Evolutionary conservation across 2,797 vertebrate species (phyloP).

Genomic region (Notamacropus eugenii): DNA sequence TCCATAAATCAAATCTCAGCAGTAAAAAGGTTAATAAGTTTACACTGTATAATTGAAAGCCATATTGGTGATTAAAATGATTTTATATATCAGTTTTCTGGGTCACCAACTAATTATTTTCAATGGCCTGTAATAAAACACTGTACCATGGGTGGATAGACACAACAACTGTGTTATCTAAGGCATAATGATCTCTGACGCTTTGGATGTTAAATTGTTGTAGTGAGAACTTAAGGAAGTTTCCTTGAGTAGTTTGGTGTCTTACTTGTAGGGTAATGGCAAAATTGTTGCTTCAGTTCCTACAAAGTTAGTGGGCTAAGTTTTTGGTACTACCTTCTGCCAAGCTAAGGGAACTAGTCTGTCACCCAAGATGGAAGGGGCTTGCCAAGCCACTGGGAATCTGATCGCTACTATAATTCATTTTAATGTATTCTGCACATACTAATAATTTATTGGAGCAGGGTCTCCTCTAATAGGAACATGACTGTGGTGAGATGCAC

Average conservation of each 20-base stretch:
- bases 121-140: slow-evolving; percentile 85
- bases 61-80: slow-evolving; percentile 88
- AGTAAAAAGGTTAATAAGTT: slow-evolving; percentile 90
- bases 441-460: slow-evolving; percentile 80
- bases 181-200: slow-evolving; percentile 67
- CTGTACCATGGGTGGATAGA: slow-evolving; percentile 74
- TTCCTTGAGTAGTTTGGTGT: slow-evolving; percentile 58
- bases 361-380: slow-evolving; percentile 78
- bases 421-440: slow-evolving; percentile 77
- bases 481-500: slow-evolving; percentile 68
- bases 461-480: slow-evolving; percentile 75
- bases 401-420: slow-evolving; percentile 78
- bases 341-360: slow-evolving; percentile 69
- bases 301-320: slow-evolving; percentile 21
- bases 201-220: slow-evolving; percentile 64
- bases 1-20: slow-evolving; percentile 87
- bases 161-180: slow-evolving; percentile 78
- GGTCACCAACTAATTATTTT: slow-evolving; percentile 89
- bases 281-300: background rate
- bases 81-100: slow-evolving; percentile 88
- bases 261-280: slow-evolving; percentile 45
- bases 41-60: slow-evolving; percentile 87
- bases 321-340: slow-evolving; percentile 67
- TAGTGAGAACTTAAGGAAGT: slow-evolving; percentile 59
- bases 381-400: slow-evolving; percentile 52